Conservation (phyloP, 2,888 invertebrate species). For the Loripinus fragilis region DNA sequence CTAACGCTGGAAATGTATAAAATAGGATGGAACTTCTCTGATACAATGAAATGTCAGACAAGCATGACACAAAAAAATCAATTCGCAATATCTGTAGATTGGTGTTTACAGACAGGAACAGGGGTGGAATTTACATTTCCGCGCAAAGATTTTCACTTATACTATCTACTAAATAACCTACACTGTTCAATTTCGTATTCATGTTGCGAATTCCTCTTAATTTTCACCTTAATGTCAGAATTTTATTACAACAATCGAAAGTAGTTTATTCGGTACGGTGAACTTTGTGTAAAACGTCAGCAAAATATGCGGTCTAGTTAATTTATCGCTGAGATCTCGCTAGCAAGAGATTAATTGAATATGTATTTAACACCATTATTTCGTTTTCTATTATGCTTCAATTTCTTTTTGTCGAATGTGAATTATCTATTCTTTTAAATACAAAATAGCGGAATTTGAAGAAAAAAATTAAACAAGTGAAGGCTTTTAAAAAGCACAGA, state of each 20-base stretch:
- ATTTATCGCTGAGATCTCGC: conserved; percentile 8
- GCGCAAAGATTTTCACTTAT: not conserved
- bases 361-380: no score
- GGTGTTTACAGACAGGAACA: not conserved
- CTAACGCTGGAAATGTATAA: no score
- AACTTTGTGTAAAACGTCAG: conserved; percentile 55
- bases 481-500: no score
- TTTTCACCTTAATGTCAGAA: not conserved
- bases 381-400: no score
- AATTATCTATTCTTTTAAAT: no score
- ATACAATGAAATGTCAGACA: conserved; percentile 5
- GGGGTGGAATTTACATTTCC: no score
- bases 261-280: conserved; percentile 27
- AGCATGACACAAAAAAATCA: conserved; percentile 6
- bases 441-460: no score
- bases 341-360: not conserved
- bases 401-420: no score
- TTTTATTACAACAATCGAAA: conserved; percentile 19
- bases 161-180: not conserved
- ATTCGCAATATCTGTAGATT: not conserved
- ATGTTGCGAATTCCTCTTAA: not conserved
- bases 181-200: not conserved
- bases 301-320: conserved; percentile 21
- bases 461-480: no score
- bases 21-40: no score